Evolutionary conservation across 2,113 vertebrate species (phyloP).

Genomic region (Bubalus kerabau): DNA sequence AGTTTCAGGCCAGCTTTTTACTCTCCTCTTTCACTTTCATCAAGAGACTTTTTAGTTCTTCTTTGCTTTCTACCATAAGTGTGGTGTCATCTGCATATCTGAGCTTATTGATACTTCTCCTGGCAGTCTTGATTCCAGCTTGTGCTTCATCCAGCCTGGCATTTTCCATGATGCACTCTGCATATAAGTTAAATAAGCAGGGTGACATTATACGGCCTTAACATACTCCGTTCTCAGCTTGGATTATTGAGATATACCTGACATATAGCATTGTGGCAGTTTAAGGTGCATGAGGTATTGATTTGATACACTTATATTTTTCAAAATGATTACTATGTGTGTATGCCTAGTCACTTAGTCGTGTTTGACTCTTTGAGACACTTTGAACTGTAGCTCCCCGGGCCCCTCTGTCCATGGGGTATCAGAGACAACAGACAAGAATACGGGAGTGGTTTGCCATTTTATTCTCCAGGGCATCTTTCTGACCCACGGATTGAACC

Average conservation of each 20-base stretch:
- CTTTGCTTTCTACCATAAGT: not conserved
- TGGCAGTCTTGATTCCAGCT: not conserved
- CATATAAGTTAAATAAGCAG: not conserved
- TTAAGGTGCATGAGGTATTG: not conserved
- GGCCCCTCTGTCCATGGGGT: not conserved
- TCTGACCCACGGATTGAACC: not conserved
- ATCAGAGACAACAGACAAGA: not conserved
- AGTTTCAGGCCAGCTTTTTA: not conserved
- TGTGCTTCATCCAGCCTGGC: not conserved
- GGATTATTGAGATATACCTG: not conserved
- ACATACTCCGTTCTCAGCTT: not conserved
- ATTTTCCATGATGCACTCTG: not conserved
- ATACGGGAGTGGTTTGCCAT: not conserved
- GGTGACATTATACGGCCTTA: not conserved
- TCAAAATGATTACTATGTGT: not conserved
- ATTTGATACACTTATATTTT: not conserved
- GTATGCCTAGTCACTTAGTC: not conserved
- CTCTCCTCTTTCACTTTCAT: not conserved
- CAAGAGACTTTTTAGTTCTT: not conserved
- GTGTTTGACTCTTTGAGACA: not conserved
- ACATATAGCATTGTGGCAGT: not conserved
- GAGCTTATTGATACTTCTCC: not conserved
- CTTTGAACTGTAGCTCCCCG: not conserved
- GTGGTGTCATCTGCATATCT: not conserved
- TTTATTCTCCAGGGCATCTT: not conserved